Evolutionary conservation across 2,888 invertebrate genomes (phyloP).

Genomic region (Caenorhabditis becei): DNA sequence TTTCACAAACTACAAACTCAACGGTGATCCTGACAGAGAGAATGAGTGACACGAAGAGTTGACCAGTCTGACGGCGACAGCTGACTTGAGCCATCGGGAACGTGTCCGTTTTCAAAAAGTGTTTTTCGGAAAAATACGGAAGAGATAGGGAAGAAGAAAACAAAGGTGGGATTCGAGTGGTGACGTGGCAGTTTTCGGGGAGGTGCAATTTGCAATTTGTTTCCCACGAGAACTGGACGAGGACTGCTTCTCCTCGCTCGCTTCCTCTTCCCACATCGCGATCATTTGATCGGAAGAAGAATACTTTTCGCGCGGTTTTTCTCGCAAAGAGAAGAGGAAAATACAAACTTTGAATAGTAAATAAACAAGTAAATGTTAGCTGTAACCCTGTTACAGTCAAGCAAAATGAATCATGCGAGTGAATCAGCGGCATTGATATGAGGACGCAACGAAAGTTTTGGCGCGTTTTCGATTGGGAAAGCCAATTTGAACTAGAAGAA

Average conservation of each 20-base stretch:
- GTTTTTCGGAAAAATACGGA: conserved; percentile 13
- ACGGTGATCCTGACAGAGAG: neutral
- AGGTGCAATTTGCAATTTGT: conserved; percentile 41
- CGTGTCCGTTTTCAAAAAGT: conserved; percentile 44
- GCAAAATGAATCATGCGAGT: too few species aligned
- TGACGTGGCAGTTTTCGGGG: conserved; percentile 2
- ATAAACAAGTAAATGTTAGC: too few species aligned
- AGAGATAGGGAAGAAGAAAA: neutral
- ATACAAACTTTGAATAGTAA: neutral
- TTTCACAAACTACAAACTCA: conserved; percentile 24
- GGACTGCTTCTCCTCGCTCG: conserved; percentile 5
- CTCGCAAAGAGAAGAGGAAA: neutral
- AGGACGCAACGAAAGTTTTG: too few species aligned
- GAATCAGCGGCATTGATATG: too few species aligned
- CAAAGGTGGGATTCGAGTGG: neutral
- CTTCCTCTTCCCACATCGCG: neutral
- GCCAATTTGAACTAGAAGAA: too few species aligned
- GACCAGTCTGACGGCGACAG: conserved; percentile 6
- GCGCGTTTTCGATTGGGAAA: too few species aligned
- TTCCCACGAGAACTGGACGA: conserved; percentile 53
- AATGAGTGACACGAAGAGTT: neutral
- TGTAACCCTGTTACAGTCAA: too few species aligned
- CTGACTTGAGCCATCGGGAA: conserved; percentile 3
- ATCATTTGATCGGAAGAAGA: conserved; percentile 47
- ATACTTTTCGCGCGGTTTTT: conserved; percentile 14